Conservation (phyloP, 2,113 vertebrate genomes). For the Sorex araneus region DNA sequence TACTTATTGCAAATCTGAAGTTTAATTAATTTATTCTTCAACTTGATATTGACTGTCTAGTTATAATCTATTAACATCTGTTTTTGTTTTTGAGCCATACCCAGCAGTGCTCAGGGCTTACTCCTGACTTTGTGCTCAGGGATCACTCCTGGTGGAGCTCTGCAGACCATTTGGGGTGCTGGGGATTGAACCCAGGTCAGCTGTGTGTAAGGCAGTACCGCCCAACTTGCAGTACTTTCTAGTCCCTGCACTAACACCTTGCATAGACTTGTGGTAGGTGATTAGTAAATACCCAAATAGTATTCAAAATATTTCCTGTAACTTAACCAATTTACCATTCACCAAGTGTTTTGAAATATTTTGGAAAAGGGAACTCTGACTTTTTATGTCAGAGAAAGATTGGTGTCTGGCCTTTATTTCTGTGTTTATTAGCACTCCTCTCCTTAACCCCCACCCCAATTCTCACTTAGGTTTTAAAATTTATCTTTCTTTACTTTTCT, state of each 20-base stretch:
- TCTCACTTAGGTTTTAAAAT: too few relatives aligned
- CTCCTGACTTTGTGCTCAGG: too few relatives aligned
- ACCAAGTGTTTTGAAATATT: constrained; percentile 39
- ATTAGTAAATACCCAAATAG: constrained; percentile 44
- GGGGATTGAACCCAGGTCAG: too few relatives aligned
- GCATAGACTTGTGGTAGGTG: neutral
- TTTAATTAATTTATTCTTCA: constrained; percentile 35
- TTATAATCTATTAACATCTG: neutral
- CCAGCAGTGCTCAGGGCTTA: too few relatives aligned
- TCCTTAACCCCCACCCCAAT: too few relatives aligned
- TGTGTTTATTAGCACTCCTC: constrained; percentile 40
- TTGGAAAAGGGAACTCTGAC: too few relatives aligned
- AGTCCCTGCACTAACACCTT: too few relatives aligned
- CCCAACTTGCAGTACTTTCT: too few relatives aligned
- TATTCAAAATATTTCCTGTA: constrained; percentile 28
- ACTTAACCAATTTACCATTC: constrained; percentile 36
- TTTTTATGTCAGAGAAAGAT: constrained; percentile 41
- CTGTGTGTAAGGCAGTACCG: too few relatives aligned
- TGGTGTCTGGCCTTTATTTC: neutral
- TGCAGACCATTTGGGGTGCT: too few relatives aligned
- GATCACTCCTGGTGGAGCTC: too few relatives aligned
- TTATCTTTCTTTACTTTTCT: too few relatives aligned
- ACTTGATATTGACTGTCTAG: neutral
- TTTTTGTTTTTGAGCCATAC: neutral
- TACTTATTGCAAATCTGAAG: constrained; percentile 48